These are phyloP conservation scores for Dorcus hopei DNA, from an alignment of 2,888 invertebrate species.

Conservation along the genomic window DNA sequence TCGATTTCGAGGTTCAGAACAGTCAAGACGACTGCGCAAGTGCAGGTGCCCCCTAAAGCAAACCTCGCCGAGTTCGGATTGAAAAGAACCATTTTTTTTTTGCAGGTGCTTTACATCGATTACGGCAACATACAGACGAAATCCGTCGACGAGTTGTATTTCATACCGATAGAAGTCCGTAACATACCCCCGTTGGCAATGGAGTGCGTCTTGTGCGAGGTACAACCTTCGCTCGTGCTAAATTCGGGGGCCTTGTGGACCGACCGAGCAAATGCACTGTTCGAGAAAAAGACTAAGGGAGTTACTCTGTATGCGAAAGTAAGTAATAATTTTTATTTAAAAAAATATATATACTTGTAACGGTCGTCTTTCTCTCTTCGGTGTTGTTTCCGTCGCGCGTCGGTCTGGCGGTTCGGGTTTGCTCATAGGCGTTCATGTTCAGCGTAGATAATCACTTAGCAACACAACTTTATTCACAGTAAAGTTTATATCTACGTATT, in stretches of 20 bases:
- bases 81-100: slow-evolving; percentile 7
- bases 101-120: slow-evolving; percentile 74
- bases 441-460: no score
- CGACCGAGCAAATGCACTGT: slow-evolving; percentile 50
- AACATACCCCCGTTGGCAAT: slow-evolving; percentile 61
- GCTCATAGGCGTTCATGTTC: no score
- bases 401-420: no score
- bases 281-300: slow-evolving; percentile 42
- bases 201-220: slow-evolving; percentile 66
- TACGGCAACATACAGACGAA: slow-evolving; percentile 64
- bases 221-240: slow-evolving; percentile 64
- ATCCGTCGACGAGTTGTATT: slow-evolving; percentile 49
- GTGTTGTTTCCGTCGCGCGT: no score
- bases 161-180: slow-evolving; percentile 38
- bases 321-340: background rate
- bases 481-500: no score
- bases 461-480: no score
- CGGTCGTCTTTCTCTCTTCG: no score
- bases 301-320: slow-evolving; percentile 6
- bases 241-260: slow-evolving; percentile 64
- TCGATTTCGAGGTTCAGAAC: slow-evolving; percentile 34
- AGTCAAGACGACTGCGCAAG: slow-evolving; percentile 40
- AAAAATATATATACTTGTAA: no score
- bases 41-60: slow-evolving; percentile 10
- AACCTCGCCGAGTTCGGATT: background rate